Evolutionary conservation across 2,888 invertebrate species (phyloP), one percentile per base, ranked within the genome.

Genomic region (Pardosa pseudoannulata): DNA sequence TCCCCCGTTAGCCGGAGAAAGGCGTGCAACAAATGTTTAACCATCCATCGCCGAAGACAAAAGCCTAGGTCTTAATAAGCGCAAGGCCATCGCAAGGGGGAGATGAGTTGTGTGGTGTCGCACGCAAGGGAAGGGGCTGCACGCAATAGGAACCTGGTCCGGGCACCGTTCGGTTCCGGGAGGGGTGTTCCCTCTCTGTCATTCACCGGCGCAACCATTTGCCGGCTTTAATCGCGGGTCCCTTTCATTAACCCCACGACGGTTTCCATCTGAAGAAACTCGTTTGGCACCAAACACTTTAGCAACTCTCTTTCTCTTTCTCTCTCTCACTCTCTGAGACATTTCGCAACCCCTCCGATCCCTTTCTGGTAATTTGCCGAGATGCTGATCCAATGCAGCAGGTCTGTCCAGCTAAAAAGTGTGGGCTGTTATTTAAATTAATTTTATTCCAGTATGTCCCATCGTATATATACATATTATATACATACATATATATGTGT

Each of bases 171-270:
- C 29, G 71, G 83, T 85, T 85, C 83, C 83, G 83, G 83, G 73
- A 85, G 46, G 83, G 83, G 83, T 73, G 83, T 62, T 72, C 11
- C 56, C 78, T 32, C 62, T 83, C 82, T 83, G 82, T 72, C 82
- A 80, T 67, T 80, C 80, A 80, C 73, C n/a, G 68, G 41, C 71
- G 41, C 64, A 23, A 23, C 56, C 64, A 29, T 64, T 76, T 75
- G 75, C 75, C 56, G 19, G 7, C 68, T 39, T 68, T 71, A 56
- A 74, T 74, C 62, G 74, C 31, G 19, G 36, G 56, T 50, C 71
- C 68, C 68, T 72, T 85, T 79, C 83, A 85, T 85, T 85, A 85
- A 72, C 71, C 82, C 68, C 68, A 13, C 72, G 56, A 56, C 56
- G 56, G 19, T 23, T 56, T 23, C 41, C n/a, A 16, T 46, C 46